phyloP scores from a whole-genome alignment of 1,140 invertebrate genomes.

The Epicauta chinensis region DNA sequence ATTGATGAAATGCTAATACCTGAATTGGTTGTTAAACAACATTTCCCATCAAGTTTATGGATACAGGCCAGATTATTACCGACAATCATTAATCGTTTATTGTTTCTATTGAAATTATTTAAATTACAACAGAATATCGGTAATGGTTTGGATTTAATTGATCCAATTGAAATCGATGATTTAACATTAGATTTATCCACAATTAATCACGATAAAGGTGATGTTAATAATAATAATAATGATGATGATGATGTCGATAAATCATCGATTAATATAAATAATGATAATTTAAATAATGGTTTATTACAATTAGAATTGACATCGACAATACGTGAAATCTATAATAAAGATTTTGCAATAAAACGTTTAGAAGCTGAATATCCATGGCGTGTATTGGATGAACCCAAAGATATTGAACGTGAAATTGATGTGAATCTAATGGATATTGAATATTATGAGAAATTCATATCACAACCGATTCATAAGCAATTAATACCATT shows the following conservation, averaged over 20 bases:
- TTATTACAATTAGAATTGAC: neutral
- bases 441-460: slow-evolving; percentile 61
- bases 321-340: neutral
- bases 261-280: neutral
- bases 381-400: slow-evolving; percentile 51
- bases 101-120: slow-evolving; percentile 72
- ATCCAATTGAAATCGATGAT: neutral
- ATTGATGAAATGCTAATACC: slow-evolving; percentile 80
- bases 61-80: slow-evolving; percentile 83
- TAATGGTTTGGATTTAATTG: slow-evolving; percentile 4
- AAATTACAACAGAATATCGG: slow-evolving; percentile 63
- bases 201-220: slow-evolving; percentile 33
- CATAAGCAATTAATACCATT: neutral
- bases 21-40: slow-evolving; percentile 81
- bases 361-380: slow-evolving; percentile 37
- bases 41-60: slow-evolving; percentile 84
- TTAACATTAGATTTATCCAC: neutral
- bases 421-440: slow-evolving; percentile 55
- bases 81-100: slow-evolving; percentile 73
- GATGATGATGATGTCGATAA: slow-evolving; percentile 4
- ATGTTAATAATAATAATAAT: slow-evolving; percentile 25
- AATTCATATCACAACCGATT: slow-evolving; percentile 45
- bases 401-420: slow-evolving; percentile 59
- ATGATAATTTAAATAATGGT: neutral
- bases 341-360: slow-evolving; percentile 28